Percentiles rank a stretch among this genome's conserved stretches.
Conservation (phyloP, 2,888 invertebrate species). For the Aspidapion aeneum region DNA sequence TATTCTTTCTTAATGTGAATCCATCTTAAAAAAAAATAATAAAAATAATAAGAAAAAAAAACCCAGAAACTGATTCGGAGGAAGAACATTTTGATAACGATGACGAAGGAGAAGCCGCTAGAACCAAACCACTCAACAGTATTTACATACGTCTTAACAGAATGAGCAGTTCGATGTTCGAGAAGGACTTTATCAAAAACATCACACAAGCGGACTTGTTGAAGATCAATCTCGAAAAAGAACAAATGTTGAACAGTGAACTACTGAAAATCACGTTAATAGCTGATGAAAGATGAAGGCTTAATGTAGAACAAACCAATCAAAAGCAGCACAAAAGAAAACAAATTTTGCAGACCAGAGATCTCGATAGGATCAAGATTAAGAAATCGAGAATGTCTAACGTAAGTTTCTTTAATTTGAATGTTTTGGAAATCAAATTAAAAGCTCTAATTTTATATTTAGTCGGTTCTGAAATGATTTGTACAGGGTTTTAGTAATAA, state of each 20-base stretch:
- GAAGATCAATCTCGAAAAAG: slow-evolving; percentile 4
- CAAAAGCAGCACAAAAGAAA: slow-evolving; percentile 17
- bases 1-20: too few relatives aligned
- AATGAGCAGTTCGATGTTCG: not conserved
- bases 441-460: too few relatives aligned
- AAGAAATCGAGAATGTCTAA: too few relatives aligned
- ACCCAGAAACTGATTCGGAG: too few relatives aligned
- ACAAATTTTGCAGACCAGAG: slow-evolving; percentile 16
- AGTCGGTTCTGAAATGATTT: too few relatives aligned
- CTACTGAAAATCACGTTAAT: slow-evolving; percentile 8
- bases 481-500: too few relatives aligned
- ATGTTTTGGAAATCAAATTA: too few relatives aligned
- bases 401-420: too few relatives aligned
- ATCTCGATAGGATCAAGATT: slow-evolving; percentile 2
- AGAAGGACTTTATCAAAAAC: slow-evolving; percentile 23
- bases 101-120: too few relatives aligned
- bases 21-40: too few relatives aligned
- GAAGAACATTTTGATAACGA: too few relatives aligned
- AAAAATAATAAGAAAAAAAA: too few relatives aligned
- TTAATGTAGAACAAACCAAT: not conserved
- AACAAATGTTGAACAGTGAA: slow-evolving; percentile 4
- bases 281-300: slow-evolving; percentile 6
- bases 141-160: not conserved
- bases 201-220: slow-evolving; percentile 23
- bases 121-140: slow-evolving; percentile 1